Conservation (phyloP, 2,113 vertebrate species). For the Aleadryas rufinucha region DNA sequence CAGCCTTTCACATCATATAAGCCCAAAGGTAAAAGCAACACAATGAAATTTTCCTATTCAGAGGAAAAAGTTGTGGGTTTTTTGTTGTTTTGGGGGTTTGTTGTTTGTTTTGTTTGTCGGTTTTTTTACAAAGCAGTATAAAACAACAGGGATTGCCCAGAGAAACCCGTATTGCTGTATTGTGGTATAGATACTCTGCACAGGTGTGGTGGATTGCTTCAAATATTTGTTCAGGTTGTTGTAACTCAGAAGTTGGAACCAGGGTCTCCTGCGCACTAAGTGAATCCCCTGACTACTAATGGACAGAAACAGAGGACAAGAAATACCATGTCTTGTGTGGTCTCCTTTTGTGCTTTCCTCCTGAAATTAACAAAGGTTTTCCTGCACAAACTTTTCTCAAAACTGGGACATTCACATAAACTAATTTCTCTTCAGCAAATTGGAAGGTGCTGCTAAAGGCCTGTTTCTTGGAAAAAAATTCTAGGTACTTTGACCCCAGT, state of each 20-base stretch:
- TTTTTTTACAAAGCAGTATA: not conserved
- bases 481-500: not conserved
- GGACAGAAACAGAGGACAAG: not conserved
- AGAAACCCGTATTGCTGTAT: not conserved
- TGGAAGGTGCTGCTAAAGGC: not conserved
- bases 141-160: not conserved
- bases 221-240: not conserved
- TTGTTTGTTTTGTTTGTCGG: not conserved
- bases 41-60: not conserved
- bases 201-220: not conserved
- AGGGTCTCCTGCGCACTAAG: not conserved
- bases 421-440: not conserved
- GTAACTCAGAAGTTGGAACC: not conserved
- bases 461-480: not conserved
- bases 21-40: not conserved
- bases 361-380: not conserved
- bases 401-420: not conserved
- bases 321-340: not conserved
- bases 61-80: not conserved
- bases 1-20: not conserved
- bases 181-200: not conserved
- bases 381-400: not conserved
- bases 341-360: not conserved
- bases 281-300: not conserved
- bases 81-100: not conserved